These are phyloP conservation scores for Philopedon plagiatum DNA, from an alignment of 2,888 invertebrate species.

Conservation along the genomic window DNA sequence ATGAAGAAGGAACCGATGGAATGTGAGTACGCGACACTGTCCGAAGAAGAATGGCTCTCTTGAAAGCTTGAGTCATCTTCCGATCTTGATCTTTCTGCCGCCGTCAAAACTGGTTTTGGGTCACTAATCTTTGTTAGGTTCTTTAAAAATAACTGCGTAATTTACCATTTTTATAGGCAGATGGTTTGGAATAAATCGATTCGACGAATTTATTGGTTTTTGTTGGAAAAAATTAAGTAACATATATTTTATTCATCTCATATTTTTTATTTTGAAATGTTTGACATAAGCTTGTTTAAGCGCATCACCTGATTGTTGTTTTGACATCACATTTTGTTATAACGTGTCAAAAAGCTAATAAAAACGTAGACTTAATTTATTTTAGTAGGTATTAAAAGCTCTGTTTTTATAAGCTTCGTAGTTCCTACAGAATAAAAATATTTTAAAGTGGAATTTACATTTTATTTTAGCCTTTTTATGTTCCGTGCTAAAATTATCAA, in stretches of 20 bases:
- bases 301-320: too few species aligned
- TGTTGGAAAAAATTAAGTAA: background rate
- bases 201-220: background rate
- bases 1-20: constrained; percentile 38
- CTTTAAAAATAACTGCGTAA: constrained; percentile 24
- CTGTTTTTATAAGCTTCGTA: too few species aligned
- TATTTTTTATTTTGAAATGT: background rate
- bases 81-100: constrained; percentile 26
- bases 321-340: too few species aligned
- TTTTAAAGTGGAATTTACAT: too few species aligned
- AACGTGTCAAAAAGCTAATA: too few species aligned
- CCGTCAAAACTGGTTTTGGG: constrained; percentile 43
- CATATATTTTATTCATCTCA: background rate
- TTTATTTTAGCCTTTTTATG: too few species aligned
- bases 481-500: too few species aligned
- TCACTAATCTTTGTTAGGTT: constrained; percentile 41
- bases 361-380: too few species aligned
- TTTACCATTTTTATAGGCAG: constrained; percentile 21
- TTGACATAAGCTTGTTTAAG: background rate
- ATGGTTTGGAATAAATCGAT: background rate
- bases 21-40: constrained; percentile 44
- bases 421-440: too few species aligned
- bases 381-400: too few species aligned
- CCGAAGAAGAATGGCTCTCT: constrained; percentile 30
- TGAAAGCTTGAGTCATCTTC: constrained; percentile 45